Base-by-base conservation (phyloP, 2,888 invertebrate genomes). In the Diloba caeruleocephala region DNA sequence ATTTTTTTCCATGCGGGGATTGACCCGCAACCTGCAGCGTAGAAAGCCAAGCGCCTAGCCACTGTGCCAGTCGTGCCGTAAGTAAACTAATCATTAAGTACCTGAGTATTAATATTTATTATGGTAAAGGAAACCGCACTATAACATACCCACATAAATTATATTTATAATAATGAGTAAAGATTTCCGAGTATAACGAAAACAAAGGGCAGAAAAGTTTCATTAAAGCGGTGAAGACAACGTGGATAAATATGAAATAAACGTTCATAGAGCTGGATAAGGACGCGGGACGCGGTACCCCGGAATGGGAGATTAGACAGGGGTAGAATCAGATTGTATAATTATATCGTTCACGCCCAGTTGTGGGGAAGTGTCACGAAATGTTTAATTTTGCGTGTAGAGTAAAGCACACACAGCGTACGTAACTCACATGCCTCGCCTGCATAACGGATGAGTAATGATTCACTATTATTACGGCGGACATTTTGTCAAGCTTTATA, bases 211-310 rank as follows among this genome's bases (percentile, higher is more conserved):
- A 69, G 76, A 74, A 76, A 77, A 81, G 79, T 86, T 85, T 87
- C 83, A 88, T 87, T 83, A 86, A 67, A 70, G 65, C 55, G 68
- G 77, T 75, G 75, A 76, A 74, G 73, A 69, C 72, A 65, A 72
- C 74, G 60, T 66, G 66, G 76, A 81, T 80, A 82, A 84, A 83
- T 86, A 87, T 87, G 80, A 87, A 81, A 86, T 85, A 83, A 85
- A 80, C 79, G 79, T 74, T 77, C 76, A 78, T 78, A 75, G 68
- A 74, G 58, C 72, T 53, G 75, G 81, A 82, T 82, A 80, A 83
- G 43, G 41, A 7, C 23, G 37, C 39, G 36, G 67, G 71, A 48
- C 45, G 52, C 66, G 59, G 49, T 55, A 61, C 52, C 61, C 52
- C 58, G 64, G 54, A 72, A 75, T 71, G 64, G 57, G 48, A 65